phyloP scores from a whole-genome alignment of 2,113 vertebrate genomes.

The Alligator sinensis region DNA sequence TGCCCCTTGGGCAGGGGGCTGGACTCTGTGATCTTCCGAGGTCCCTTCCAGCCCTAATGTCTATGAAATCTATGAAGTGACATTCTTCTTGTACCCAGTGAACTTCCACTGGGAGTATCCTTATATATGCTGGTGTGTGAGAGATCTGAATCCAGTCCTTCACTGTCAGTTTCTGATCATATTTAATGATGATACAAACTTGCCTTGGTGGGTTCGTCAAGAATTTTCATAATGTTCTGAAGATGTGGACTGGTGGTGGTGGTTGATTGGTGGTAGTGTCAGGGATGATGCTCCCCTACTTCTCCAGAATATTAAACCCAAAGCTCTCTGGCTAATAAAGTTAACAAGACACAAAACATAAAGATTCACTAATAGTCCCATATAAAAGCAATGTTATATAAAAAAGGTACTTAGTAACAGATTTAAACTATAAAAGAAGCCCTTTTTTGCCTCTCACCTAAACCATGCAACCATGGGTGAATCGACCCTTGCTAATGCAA shows the following conservation, averaged over 20 bases:
- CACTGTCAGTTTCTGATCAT: background rate
- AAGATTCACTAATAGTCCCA: background rate
- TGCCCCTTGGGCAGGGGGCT: too few relatives aligned
- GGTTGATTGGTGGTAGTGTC: background rate
- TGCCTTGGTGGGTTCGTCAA: accelerated
- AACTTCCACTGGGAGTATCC: background rate
- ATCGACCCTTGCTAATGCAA: too few relatives aligned
- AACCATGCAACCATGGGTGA: background rate
- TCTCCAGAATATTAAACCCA: background rate
- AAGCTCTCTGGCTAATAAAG: background rate
- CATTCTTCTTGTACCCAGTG: too few relatives aligned
- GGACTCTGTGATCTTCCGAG: too few relatives aligned
- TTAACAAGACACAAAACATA: background rate
- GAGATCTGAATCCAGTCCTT: background rate
- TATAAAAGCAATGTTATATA: background rate
- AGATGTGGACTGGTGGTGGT: background rate
- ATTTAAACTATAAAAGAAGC: background rate
- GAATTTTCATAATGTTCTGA: background rate
- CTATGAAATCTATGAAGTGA: too few relatives aligned
- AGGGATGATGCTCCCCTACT: background rate
- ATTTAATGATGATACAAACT: background rate
- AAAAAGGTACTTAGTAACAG: background rate
- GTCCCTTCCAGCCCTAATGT: too few relatives aligned
- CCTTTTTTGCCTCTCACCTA: background rate
- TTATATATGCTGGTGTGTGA: background rate